These are phyloP conservation scores for Tachystola acroxantha DNA, from an alignment of 2,888 invertebrate species.

Conservation along the genomic window DNA sequence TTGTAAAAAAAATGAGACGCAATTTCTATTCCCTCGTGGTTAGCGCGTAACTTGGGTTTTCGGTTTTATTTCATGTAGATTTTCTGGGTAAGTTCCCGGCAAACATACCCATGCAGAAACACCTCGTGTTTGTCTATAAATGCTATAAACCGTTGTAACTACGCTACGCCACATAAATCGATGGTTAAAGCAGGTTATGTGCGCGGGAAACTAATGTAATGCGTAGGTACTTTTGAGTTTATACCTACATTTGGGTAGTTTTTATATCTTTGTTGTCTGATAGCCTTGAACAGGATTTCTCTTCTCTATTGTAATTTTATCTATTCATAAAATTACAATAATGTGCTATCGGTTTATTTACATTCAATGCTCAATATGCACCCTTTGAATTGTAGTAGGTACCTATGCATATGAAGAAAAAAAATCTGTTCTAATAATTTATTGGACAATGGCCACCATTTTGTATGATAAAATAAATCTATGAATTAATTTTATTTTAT, in stretches of 20 bases:
- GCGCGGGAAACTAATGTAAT: neutral
- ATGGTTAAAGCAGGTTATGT: neutral
- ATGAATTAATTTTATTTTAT: no score
- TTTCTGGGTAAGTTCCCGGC: neutral
- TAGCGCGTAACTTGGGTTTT: neutral
- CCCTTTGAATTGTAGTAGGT: no score
- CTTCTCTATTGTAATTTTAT: no score
- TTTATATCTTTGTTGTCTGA: neutral
- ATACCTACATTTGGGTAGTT: neutral
- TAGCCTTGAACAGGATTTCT: neutral
- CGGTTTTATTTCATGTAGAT: neutral
- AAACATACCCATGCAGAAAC: no score
- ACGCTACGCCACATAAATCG: neutral
- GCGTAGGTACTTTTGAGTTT: neutral
- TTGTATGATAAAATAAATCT: no score
- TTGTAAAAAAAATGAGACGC: neutral
- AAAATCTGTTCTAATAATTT: no score
- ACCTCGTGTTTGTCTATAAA: neutral
- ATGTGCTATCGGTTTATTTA: no score
- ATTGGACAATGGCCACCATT: no score
- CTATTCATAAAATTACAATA: no score
- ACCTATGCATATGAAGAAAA: no score
- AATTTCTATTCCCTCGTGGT: neutral
- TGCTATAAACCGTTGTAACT: neutral
- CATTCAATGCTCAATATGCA: no score